Percentiles rank a stretch among this genome's conserved stretches.
phyloP scores from a whole-genome alignment of 2,888 invertebrate species.

The Leptopterna dolabrata region DNA sequence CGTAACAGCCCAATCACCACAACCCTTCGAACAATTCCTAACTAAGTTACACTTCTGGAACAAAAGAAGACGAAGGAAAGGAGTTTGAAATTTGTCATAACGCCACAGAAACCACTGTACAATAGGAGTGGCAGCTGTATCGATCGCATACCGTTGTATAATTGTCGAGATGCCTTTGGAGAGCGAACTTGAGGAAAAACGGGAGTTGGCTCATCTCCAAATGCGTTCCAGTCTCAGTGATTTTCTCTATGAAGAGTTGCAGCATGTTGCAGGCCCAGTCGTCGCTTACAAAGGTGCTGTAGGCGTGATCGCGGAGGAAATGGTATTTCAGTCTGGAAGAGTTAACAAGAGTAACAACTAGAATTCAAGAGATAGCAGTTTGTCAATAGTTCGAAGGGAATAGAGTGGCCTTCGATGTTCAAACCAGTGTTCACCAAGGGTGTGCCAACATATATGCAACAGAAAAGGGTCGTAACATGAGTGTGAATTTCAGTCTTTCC shows the following conservation, averaged over 20 bases:
- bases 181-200: slow-evolving; percentile 55
- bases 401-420: too few species aligned
- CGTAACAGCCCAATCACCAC: slow-evolving; percentile 32
- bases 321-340: slow-evolving; percentile 58
- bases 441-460: too few species aligned
- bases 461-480: too few species aligned
- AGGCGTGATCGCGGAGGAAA: slow-evolving; percentile 55
- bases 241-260: slow-evolving; percentile 55
- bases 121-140: too few species aligned
- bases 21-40: slow-evolving; percentile 34
- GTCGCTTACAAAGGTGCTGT: slow-evolving; percentile 56
- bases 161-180: slow-evolving; percentile 55
- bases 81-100: background rate
- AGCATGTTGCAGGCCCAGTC: slow-evolving; percentile 59
- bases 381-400: too few species aligned
- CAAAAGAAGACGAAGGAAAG: background rate
- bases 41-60: slow-evolving; percentile 49
- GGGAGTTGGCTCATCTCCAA: slow-evolving; percentile 57
- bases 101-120: too few species aligned
- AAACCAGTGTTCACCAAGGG: too few species aligned
- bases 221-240: slow-evolving; percentile 54
- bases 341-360: background rate
- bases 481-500: too few species aligned
- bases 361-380: background rate
- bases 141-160: slow-evolving; percentile 21